These are phyloP conservation scores for Malachius bipustulatus DNA, from an alignment of 2,888 invertebrate genomes.

Conservation along the genomic window DNA sequence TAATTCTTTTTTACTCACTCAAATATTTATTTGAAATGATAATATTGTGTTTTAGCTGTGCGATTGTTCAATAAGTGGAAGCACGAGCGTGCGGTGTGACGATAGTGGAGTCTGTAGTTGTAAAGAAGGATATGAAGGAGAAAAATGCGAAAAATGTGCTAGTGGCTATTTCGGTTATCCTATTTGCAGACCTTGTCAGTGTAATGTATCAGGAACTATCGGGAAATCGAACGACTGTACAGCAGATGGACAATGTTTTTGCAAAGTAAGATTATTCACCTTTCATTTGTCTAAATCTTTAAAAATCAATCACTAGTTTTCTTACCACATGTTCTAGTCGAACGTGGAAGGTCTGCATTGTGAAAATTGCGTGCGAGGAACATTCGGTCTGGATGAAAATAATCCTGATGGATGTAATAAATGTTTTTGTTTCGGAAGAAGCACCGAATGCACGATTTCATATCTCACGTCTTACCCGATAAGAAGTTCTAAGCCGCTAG, in stretches of 20 bases:
- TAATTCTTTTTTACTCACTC: too few species aligned
- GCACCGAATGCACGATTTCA: conserved; percentile 68
- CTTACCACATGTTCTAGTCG: conserved; percentile 47
- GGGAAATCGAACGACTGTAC: conserved; percentile 21
- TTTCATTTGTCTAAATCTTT: too few species aligned
- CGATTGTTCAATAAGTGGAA: conserved; percentile 61
- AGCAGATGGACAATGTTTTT: conserved; percentile 51
- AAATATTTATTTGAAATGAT: too few species aligned
- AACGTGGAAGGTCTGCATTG: conserved; percentile 79
- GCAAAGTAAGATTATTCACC: conserved; percentile 74
- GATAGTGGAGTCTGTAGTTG: conserved; percentile 64
- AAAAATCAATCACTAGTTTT: background rate
- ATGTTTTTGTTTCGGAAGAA: conserved; percentile 93
- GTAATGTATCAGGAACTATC: conserved; percentile 60
- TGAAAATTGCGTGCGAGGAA: conserved; percentile 67
- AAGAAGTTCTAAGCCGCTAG: conserved; percentile 37
- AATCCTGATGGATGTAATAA: conserved; percentile 83
- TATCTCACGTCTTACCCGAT: conserved; percentile 73
- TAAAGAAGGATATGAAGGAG: conserved; percentile 60
- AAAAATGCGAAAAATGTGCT: conserved; percentile 71
- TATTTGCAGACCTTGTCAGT: conserved; percentile 74
- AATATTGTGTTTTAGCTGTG: conserved; percentile 41
- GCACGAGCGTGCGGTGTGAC: conserved; percentile 55
- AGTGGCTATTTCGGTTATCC: conserved; percentile 84
- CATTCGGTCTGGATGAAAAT: conserved; percentile 69